These are phyloP conservation scores for Pterostichus madidus DNA, from an alignment of 2,888 invertebrate species.

Conservation along the genomic window DNA sequence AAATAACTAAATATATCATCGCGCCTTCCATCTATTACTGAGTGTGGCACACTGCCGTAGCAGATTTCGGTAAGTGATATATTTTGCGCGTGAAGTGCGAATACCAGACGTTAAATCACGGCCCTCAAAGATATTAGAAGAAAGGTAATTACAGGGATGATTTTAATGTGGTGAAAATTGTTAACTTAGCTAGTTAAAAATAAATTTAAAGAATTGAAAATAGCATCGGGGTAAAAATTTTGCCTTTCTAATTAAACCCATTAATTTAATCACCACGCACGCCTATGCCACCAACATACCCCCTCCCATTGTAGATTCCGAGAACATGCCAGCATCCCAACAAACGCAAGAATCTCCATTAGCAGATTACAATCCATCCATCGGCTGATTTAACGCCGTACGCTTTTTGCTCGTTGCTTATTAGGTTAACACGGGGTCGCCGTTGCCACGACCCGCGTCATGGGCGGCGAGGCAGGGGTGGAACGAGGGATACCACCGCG, in stretches of 20 bases:
- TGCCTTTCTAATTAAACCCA: neutral
- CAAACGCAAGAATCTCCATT: conserved; percentile 71
- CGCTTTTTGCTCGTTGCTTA: conserved; percentile 70
- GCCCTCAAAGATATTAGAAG: no score
- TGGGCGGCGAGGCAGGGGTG: neutral
- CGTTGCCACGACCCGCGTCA: conserved; percentile 13
- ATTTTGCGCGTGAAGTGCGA: no score
- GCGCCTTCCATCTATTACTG: no score
- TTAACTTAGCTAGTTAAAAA: no score
- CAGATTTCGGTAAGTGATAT: no score
- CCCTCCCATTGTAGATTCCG: neutral
- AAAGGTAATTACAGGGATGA: no score
- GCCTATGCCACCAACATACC: neutral
- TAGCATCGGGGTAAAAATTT: no score
- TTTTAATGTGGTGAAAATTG: no score
- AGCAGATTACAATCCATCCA: conserved; percentile 75
- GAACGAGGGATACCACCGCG: neutral
- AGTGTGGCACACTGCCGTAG: no score
- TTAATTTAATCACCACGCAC: conserved; percentile 27
- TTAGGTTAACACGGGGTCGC: conserved; percentile 69
- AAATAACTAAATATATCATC: no score
- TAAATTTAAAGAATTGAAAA: no score
- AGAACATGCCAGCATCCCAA: conserved; percentile 16
- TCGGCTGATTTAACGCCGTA: conserved; percentile 73
- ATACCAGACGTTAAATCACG: no score